These are phyloP conservation scores for Lycodopsis pacificus DNA, from an alignment of 2,797 vertebrate species.

Conservation along the genomic window DNA sequence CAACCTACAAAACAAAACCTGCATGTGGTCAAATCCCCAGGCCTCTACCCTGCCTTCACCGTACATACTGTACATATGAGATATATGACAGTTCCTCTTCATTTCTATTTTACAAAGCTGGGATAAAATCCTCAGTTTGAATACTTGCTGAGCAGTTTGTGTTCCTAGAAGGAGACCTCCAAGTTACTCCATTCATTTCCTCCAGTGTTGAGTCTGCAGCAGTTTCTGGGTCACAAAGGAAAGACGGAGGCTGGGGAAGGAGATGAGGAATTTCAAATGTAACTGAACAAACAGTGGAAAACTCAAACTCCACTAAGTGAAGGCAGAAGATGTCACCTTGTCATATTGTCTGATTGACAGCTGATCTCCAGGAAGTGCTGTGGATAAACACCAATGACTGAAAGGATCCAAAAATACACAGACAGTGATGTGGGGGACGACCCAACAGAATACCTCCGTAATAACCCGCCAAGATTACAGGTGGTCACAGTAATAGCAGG, in stretches of 20 bases:
- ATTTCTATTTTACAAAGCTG: neutral
- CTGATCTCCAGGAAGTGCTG: conserved; percentile 14
- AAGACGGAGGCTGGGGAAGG: neutral
- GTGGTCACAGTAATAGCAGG: conserved; percentile 28
- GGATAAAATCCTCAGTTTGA: neutral
- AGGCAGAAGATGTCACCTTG: conserved; percentile 7
- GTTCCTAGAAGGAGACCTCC: neutral
- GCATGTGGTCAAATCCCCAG: neutral
- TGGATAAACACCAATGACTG: conserved; percentile 27
- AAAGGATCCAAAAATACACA: conserved; percentile 44
- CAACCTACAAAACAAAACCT: neutral
- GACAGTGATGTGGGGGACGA: conserved; percentile 34
- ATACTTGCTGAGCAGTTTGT: neutral
- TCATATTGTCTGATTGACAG: conserved; percentile 28
- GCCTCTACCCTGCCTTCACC: neutral
- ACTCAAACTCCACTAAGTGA: conserved; percentile 14
- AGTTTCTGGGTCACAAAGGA: neutral
- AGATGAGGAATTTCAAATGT: conserved; percentile 8
- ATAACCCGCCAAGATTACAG: conserved; percentile 46
- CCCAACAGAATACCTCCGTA: conserved; percentile 27
- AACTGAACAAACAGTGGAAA: conserved; percentile 2
- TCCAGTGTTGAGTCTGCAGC: neutral
- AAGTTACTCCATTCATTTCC: neutral
- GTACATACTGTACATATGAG: no score
- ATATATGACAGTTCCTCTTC: neutral